phyloP scores from a whole-genome alignment of 92 coral and sea anemone genomes.

The Porites cylindrica region DNA sequence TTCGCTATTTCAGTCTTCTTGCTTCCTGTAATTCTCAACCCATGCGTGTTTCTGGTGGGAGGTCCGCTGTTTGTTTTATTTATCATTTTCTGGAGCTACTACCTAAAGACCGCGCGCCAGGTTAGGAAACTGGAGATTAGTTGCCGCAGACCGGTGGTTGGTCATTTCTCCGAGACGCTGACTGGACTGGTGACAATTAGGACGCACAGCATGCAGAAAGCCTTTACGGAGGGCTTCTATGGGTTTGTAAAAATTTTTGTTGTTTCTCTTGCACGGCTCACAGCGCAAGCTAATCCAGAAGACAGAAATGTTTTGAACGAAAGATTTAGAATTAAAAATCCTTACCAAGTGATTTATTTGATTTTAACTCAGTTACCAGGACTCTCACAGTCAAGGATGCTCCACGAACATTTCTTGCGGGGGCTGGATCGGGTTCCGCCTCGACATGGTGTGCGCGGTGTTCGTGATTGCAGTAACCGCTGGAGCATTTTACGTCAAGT shows the following conservation, averaged over 20 bases:
- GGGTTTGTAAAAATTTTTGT: constrained; percentile 45
- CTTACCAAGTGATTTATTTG: neutral
- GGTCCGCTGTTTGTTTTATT: constrained; percentile 66
- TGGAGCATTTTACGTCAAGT: constrained; percentile 70
- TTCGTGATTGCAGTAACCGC: constrained; percentile 75
- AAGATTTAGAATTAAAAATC: neutral
- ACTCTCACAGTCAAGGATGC: constrained; percentile 82
- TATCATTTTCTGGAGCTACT: constrained; percentile 71
- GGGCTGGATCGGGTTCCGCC: constrained; percentile 86
- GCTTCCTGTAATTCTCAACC: constrained; percentile 74
- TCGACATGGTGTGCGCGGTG: constrained; percentile 74
- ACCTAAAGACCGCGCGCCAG: constrained; percentile 81
- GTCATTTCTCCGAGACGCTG: constrained; percentile 82
- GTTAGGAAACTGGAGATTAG: constrained; percentile 66
- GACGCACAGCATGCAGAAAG: constrained; percentile 72
- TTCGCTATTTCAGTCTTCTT: constrained; percentile 71
- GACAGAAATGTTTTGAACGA: neutral
- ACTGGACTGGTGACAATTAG: constrained; percentile 79
- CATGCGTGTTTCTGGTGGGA: constrained; percentile 63
- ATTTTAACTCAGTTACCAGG: constrained; percentile 71
- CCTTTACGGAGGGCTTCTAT: constrained; percentile 78
- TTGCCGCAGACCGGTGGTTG: constrained; percentile 70
- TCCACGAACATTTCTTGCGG: constrained; percentile 74
- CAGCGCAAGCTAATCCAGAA: too few relatives aligned
- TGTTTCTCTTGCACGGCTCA: too few relatives aligned